Percentiles rank a stretch among this genome's conserved stretches.
These are phyloP conservation scores for Oeneis ivallda DNA, from an alignment of 2,888 invertebrate species.

Conservation along the genomic window DNA sequence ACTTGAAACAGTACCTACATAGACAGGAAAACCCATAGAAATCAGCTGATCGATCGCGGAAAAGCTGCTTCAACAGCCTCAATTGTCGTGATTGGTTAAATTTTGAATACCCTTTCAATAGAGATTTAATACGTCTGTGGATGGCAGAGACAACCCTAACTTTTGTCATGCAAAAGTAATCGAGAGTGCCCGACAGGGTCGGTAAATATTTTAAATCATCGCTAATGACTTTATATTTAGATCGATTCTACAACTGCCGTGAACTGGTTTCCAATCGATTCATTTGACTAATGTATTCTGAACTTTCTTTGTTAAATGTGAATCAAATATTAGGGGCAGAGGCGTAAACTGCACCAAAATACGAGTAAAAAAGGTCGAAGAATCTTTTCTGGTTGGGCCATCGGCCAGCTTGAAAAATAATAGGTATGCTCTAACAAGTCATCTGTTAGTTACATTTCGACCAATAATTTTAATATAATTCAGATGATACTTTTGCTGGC, in stretches of 20 bases:
- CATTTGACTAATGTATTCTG: conserved; percentile 27
- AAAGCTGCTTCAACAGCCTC: too few relatives aligned
- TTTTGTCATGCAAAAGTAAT: conserved; percentile 72
- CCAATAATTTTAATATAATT: too few relatives aligned
- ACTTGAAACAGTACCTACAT: background rate
- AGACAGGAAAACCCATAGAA: too few relatives aligned
- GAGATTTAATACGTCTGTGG: background rate
- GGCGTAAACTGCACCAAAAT: background rate
- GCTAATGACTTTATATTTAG: conserved; percentile 43
- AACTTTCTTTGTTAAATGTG: conserved; percentile 29
- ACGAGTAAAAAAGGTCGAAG: too few relatives aligned
- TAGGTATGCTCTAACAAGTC: too few relatives aligned
- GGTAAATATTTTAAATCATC: conserved; percentile 73
- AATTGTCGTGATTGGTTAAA: too few relatives aligned
- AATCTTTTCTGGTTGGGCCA: too few relatives aligned
- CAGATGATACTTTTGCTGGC: too few relatives aligned
- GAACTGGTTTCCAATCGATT: conserved; percentile 57
- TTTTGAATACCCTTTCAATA: too few relatives aligned
- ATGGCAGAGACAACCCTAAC: conserved; percentile 2
- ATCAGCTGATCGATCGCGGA: too few relatives aligned
- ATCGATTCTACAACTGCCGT: conserved; percentile 38
- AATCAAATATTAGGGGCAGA: conserved; percentile 9
- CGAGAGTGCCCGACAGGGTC: conserved; percentile 50
- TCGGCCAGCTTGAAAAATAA: too few relatives aligned
- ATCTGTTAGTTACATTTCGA: too few relatives aligned